Evolutionary conservation across 2,797 vertebrate genomes (phyloP), one percentile per base, ranked within the genome.

Genomic region (Enteromius anoplus): DNA sequence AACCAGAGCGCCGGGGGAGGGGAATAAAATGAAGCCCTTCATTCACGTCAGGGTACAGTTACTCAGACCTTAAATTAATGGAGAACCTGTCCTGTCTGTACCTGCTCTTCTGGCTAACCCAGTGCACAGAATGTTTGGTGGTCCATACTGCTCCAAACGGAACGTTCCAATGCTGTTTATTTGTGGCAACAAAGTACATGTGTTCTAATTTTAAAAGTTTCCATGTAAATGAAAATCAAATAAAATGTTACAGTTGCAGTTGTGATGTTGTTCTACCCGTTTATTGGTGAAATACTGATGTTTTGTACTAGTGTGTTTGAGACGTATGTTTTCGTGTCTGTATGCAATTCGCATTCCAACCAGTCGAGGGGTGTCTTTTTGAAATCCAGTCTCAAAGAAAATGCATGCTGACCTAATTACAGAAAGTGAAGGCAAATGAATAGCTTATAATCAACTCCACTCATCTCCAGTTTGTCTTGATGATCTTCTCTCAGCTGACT

Each of bases 281-380:
- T 51, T 37, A 4, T 75, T 81, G 23, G 45, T 70, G 55, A 72
- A 53, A 75, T 70, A 73, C 62, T 71, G 3, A 72, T 40, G 23
- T 17, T 19, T 8, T 14, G 53, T 5, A 42, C 75, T 66, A 87
- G 83, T 75, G 75, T 85, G 75, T 84, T 75, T 85, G 85, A 34
- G 19, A 21, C 77, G 19, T 55, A 6, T 42, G 65, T 64, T 23
- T 65, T n/a, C 8, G 14, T 19, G 60, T 81, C 78, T 75, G 70
- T 85, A 71, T 84, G 87, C 80, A 64, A 84, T 88, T 85, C 84
- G 90, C 66, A 75, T 78, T 87, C 80, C 71, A 71, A 73, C 78
- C 85, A 86, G 88, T 84, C 83, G 86, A 90, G 82, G 79, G 78
- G 85, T 45, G 71, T 51, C 80, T 87, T 81, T 83, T 64, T 32